phyloP scores from a whole-genome alignment of 2,888 invertebrate species.

The Beris chalybata region DNA sequence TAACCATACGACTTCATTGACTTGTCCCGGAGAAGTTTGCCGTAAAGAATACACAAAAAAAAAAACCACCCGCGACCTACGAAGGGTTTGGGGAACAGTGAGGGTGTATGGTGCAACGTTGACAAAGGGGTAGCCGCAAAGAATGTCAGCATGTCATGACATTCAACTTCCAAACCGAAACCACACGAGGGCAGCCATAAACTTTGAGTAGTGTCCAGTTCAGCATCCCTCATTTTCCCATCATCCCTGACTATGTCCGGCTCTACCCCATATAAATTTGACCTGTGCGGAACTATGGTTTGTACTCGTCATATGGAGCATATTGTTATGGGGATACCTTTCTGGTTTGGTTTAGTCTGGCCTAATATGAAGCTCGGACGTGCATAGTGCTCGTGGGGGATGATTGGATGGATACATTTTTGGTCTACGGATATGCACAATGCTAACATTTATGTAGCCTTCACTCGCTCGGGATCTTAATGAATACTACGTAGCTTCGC shows the following conservation, averaged over 20 bases:
- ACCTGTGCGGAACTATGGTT: too few species aligned
- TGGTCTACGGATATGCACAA: conserved; percentile 25
- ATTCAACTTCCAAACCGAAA: conserved; percentile 32
- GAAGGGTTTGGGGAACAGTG: too few species aligned
- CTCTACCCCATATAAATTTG: neutral
- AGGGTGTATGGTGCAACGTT: conserved; percentile 10
- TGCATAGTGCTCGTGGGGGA: conserved; percentile 21
- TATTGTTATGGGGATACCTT: conserved; percentile 18
- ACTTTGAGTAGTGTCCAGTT: conserved; percentile 34
- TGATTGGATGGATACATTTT: conserved; percentile 34
- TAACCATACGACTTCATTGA: conserved; percentile 4
- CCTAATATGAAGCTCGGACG: conserved; percentile 11
- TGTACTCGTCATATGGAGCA: conserved; percentile 21
- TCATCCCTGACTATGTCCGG: conserved; percentile 4
- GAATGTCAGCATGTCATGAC: conserved; percentile 38
- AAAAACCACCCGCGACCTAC: neutral
- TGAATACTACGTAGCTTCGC: conserved; percentile 27
- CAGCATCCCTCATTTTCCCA: conserved; percentile 30
- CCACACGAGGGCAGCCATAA: conserved; percentile 32
- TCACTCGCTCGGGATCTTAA: conserved; percentile 23
- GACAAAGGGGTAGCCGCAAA: conserved; percentile 36
- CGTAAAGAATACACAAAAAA: neutral
- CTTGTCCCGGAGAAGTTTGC: neutral
- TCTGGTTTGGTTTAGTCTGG: conserved; percentile 14
- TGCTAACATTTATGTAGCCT: conserved; percentile 21